Base-by-base conservation (phyloP, 2,797 vertebrate species). In the Pseudochromis fuscus region DNA sequence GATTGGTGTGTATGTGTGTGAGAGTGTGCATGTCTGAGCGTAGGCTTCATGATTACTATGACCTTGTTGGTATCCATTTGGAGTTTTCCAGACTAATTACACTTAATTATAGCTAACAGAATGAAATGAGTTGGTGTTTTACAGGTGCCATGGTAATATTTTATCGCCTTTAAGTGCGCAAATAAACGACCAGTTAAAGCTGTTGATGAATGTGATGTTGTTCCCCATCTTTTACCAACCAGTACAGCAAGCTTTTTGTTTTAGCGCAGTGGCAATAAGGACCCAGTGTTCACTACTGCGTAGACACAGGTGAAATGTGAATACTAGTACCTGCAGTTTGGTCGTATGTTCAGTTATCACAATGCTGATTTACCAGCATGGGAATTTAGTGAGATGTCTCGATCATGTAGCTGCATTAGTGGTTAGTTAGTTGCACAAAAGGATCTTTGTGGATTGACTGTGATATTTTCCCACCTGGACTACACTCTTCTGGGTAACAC, bases 31-130 rank as follows among this genome's bases (percentile, higher is more conserved):
- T 80, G 58, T 78, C 7, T 74, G 16, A 79, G 77, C 67, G 33
- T 57, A 70, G 56, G 64, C 56, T 72, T 67, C 67, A 79, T 88
- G 88, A 91, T 90, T 91, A 81, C 87, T 73, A 38, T 87, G 87
- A 91, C 91, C 86, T 92, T 89, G 86, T 77, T 87, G 77, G 52
- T 81, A 79, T 84, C 85, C 71, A 75, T 88, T 77, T 70, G 52
- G 72, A 73, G 77, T 83, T 87, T 84, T 81, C 37, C 45, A 44
- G 56, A 55, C 71, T 89, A 86, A 90, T 89, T 77, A 83, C 68
- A 67, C 46, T 75, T 84, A 77, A 84, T 76, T 76, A 86, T 51
- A 71, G 73, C 45, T 11, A 72, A 69, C 63, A 68, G 33, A 79
- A 82, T 59, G 9, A 60, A 68, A 48, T 46, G 72, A 73, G 64